Evolutionary conservation across 1,140 invertebrate species (phyloP), one percentile per base, ranked within the genome.

Genomic region (Heliconius nattereri): DNA sequence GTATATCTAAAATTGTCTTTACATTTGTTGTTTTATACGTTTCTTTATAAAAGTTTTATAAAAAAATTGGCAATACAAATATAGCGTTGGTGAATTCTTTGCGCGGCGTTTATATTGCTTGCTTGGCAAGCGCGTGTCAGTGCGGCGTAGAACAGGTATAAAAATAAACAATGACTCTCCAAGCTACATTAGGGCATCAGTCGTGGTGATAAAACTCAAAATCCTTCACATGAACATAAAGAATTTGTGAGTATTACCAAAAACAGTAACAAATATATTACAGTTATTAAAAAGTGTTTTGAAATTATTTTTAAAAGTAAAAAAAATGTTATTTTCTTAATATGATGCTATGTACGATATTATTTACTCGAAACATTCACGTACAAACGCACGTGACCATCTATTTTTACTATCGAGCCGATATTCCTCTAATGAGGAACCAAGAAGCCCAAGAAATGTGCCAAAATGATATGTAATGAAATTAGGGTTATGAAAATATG

Each of bases 331-430:
- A 26, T 26, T 16, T n/a, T 3, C 13, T 29, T 23, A 11, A 66
- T 26, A 26, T 29, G 29, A 66, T 60, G 8, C 23, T n/a, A 60
- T 26, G 3, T 66, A 66, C 11, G 23, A 29, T 29, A 66, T 11
- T 66, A 29, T 66, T 66, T 29, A 49, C 37, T 60, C 3, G 37
- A 76, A 37, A 29, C 23, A 7, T 76, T 29, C 72, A 76, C 73
- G 70, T 80, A 76, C 66, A 75, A 40, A 72, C 23, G 1, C 78
- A 80, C 74, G 78, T 76, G 78, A 80, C 49, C 19, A 29, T 72
- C 70, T 80, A 80, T 76, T 80, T 80, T 76, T 80, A 57, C 23
- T 66, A 66, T 76, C 16, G n/a, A 71, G 7, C 54, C 78, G 57
- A 76, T 54, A 80, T 76, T 60, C 32, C 35, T 72, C 13, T 57